Conservation (phyloP, 2,888 invertebrate species). For the Dicroscelio sp. region DNA sequence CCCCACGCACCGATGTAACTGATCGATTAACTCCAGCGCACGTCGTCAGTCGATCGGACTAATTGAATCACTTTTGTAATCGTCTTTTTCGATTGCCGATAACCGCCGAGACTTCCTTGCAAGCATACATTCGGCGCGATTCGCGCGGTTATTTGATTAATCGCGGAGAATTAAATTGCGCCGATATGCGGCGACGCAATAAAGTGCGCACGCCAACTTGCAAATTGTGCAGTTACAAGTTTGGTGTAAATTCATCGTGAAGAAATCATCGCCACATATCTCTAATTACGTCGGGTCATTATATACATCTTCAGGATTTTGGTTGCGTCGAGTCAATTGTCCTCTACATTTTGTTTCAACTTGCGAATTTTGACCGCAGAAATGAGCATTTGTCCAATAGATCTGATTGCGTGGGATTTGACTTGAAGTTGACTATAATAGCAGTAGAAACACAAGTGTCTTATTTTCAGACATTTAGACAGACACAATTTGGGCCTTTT, state of each 20-base stretch:
- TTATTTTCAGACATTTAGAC: too few relatives aligned
- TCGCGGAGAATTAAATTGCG: slow-evolving; percentile 55
- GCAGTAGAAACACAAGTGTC: too few relatives aligned
- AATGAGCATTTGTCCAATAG: too few relatives aligned
- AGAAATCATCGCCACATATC: too few relatives aligned
- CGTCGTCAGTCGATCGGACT: slow-evolving; percentile 47
- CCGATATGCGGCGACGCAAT: slow-evolving; percentile 32
- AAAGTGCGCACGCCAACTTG: slow-evolving; percentile 41
- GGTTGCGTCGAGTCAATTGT: too few relatives aligned
- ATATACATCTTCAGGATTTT: too few relatives aligned
- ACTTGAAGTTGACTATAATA: too few relatives aligned
- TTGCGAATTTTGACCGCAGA: too few relatives aligned
- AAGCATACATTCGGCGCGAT: not conserved
- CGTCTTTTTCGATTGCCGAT: slow-evolving; percentile 61
- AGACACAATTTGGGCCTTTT: too few relatives aligned
- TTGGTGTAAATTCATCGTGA: slow-evolving; percentile 71
- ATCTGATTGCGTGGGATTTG: too few relatives aligned
- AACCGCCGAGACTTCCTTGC: slow-evolving; percentile 45
- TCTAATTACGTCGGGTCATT: too few relatives aligned
- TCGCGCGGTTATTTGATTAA: slow-evolving; percentile 54
- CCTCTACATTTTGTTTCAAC: too few relatives aligned
- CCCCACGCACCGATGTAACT: not conserved
- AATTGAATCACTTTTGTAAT: slow-evolving; percentile 59
- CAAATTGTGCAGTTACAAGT: slow-evolving; percentile 63
- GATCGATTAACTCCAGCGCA: slow-evolving; percentile 51